Evolutionary conservation across 2,888 invertebrate genomes (phyloP).

Genomic region (Timema podura): DNA sequence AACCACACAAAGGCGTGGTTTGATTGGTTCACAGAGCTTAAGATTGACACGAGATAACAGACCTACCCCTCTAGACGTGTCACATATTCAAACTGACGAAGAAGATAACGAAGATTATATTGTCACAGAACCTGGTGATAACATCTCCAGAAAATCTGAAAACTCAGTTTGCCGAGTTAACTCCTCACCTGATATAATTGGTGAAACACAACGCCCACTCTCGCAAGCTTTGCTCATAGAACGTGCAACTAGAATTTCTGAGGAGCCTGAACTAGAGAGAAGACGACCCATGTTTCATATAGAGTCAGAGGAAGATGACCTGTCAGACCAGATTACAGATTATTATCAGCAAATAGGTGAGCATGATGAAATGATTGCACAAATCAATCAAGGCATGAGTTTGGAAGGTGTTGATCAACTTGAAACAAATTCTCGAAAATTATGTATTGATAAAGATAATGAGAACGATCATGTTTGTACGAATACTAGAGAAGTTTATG

Average conservation of each 20-base stretch:
- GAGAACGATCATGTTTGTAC: no score
- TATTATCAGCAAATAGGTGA: not conserved
- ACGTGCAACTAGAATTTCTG: not conserved
- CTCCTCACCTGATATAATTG: constrained; percentile 33
- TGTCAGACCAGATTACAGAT: constrained; percentile 11
- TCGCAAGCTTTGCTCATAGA: not conserved
- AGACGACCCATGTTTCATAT: constrained; percentile 47
- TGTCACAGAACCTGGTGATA: constrained; percentile 32
- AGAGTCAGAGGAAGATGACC: constrained; percentile 46
- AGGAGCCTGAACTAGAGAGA: constrained; percentile 19
- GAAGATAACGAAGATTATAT: constrained; percentile 38
- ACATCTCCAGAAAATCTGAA: constrained; percentile 29
- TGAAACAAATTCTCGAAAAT: no score
- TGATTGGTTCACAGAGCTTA: constrained; percentile 40
- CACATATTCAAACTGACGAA: constrained; percentile 38
- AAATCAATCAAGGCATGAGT: no score
- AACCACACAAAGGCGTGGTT: constrained; percentile 40
- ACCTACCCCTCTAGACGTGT: constrained; percentile 43
- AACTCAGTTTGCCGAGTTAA: constrained; percentile 30
- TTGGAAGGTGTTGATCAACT: no score
- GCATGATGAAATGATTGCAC: constrained; percentile 18
- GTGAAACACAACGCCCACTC: constrained; percentile 30
- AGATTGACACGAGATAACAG: constrained; percentile 40
- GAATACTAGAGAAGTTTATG: no score
- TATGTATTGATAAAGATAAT: no score